Evolutionary conservation across 2,888 invertebrate species (phyloP).

Genomic region (Parascotia fuliginaria): DNA sequence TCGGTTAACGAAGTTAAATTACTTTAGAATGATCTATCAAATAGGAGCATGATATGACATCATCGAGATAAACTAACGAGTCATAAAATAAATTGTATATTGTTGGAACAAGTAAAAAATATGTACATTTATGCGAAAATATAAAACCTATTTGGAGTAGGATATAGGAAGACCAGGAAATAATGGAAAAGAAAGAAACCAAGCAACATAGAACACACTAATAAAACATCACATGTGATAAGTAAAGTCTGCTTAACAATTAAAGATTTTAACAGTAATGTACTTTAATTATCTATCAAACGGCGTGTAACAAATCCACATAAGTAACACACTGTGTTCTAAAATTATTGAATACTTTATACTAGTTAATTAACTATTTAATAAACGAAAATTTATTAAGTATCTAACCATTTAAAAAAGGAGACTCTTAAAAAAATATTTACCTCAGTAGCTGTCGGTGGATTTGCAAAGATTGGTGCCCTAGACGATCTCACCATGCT

Average conservation of each 20-base stretch:
- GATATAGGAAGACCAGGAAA: background rate
- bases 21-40: background rate
- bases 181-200: background rate
- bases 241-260: no score
- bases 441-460: constrained; percentile 66
- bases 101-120: no score
- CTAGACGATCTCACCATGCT: constrained; percentile 19
- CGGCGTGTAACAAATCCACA: background rate
- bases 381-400: background rate
- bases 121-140: no score
- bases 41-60: constrained; percentile 5
- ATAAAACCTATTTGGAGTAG: no score
- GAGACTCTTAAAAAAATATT: constrained; percentile 8
- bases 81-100: background rate
- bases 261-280: no score
- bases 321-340: background rate
- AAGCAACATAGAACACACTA: background rate
- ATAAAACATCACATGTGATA: background rate
- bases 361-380: no score
- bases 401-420: background rate
- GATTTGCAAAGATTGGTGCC: constrained; percentile 27
- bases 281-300: background rate
- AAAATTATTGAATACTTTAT: no score
- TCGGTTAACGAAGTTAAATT: constrained; percentile 1
- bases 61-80: constrained; percentile 1